Evolutionary conservation across 2,113 vertebrate species (phyloP).

Genomic region (Pongo pygmaeus): DNA sequence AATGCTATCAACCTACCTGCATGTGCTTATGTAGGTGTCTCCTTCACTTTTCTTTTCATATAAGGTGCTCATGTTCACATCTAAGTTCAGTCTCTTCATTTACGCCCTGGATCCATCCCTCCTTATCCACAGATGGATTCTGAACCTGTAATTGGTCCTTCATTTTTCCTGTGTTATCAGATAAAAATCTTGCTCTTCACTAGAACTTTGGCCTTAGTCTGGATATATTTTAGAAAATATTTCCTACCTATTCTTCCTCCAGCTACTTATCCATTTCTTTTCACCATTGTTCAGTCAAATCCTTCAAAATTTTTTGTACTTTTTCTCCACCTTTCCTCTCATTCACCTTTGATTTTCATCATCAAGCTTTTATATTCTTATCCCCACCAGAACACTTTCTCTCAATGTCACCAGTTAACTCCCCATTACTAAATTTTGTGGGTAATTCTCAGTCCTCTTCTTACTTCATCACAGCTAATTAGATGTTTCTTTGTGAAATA

Average conservation of each 20-base stretch:
- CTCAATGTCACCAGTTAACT: neutral
- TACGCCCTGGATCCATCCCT: neutral
- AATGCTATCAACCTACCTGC: neutral
- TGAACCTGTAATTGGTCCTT: neutral
- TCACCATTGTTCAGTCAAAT: neutral
- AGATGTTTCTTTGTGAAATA: neutral
- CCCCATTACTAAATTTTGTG: neutral
- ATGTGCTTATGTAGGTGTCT: neutral
- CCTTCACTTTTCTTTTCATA: neutral
- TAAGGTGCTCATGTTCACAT: fast-evolving
- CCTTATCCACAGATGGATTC: neutral
- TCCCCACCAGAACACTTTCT: neutral
- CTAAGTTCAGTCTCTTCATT: neutral
- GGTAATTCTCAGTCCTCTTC: neutral
- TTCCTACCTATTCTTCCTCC: neutral
- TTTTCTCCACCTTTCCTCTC: neutral
- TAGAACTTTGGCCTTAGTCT: neutral
- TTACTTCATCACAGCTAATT: neutral
- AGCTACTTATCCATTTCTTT: neutral
- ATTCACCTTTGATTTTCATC: neutral
- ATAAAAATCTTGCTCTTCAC: neutral
- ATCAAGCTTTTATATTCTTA: neutral
- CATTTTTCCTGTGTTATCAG: neutral
- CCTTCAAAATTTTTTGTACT: neutral
- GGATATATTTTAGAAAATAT: neutral